These are phyloP conservation scores for Papilio polyxenes DNA, from an alignment of 1,140 invertebrate species.

Conservation along the genomic window DNA sequence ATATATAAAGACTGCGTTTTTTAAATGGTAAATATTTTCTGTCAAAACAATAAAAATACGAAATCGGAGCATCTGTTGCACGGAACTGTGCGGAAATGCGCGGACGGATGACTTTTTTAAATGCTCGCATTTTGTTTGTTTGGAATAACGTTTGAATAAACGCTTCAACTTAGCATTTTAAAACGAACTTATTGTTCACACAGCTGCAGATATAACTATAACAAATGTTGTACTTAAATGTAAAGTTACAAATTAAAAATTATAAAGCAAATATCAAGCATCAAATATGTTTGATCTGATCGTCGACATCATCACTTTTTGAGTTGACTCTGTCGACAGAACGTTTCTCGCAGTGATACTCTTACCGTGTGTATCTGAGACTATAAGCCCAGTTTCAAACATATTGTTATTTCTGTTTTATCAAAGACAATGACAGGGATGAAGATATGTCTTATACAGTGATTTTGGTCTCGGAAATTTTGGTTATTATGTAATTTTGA, in stretches of 20 bases:
- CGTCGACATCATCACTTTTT: no score
- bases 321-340: no score
- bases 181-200: background rate
- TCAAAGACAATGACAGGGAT: no score
- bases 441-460: no score
- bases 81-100: constrained; percentile 14
- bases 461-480: no score
- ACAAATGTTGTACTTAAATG: background rate
- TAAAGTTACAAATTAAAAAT: background rate
- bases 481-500: background rate
- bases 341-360: no score
- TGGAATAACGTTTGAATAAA: constrained; percentile 27
- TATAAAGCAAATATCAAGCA: background rate
- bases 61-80: constrained; percentile 21
- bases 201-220: background rate
- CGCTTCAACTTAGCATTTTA: background rate
- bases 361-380: no score
- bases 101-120: constrained; percentile 28
- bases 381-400: no score
- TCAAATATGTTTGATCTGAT: no score
- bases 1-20: background rate
- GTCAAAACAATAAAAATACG: constrained; percentile 17
- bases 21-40: constrained; percentile 8
- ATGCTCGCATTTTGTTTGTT: constrained; percentile 20
- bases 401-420: no score